Evolutionary conservation across 30 jellyfish, hydroid and myxozoan genomes (phyloP), one percentile per base, ranked within the genome.

Genomic region (Chironex yamaguchii): DNA sequence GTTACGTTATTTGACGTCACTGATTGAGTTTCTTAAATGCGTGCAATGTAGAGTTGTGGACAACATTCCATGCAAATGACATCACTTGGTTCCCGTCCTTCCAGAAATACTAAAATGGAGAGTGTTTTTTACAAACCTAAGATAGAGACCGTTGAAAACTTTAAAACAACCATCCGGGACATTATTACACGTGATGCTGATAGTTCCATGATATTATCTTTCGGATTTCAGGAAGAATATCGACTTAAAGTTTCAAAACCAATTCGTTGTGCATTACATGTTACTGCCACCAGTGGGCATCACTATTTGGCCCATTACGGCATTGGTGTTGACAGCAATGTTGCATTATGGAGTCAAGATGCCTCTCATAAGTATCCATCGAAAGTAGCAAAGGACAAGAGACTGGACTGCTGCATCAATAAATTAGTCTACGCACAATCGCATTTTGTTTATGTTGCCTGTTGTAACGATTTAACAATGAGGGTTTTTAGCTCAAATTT

Each of bases 251-350:
- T 82, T 13, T 62, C 99, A 1, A 89, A 88, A 49, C 97, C 92
- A 17, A 72, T 95, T 13, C 95, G 88, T 14, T 35, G 93, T 54
- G 50, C 87, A 23, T 28, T 85, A 81, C 87, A 54, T 32, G 33
- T 91, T 4, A 29, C 50, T 0, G 1, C 88, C 2, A 12, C 88
- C 0, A 68, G 89, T 17, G 82, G 68, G 9, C 93, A 82, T 24
- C 85, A 31, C 81, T 84, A 81, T 73, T 66, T 95, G 29, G 96
- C 79, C 2, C 95, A 84, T 36, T 89, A 89, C 52, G 97, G 97
- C 0, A 84, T 89, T 4, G 97, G 99, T 2, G 96, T 53, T 3
- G 71, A 85, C 76, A 87, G 82, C 62, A 90, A 81, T 9, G 48
- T 93, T 22, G 33, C 87, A 17, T 48, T 73, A 4, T 93, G 98